These are phyloP conservation scores for Gobio occitaniae DNA, from an alignment of 2,797 vertebrate genomes.

Conservation along the genomic window DNA sequence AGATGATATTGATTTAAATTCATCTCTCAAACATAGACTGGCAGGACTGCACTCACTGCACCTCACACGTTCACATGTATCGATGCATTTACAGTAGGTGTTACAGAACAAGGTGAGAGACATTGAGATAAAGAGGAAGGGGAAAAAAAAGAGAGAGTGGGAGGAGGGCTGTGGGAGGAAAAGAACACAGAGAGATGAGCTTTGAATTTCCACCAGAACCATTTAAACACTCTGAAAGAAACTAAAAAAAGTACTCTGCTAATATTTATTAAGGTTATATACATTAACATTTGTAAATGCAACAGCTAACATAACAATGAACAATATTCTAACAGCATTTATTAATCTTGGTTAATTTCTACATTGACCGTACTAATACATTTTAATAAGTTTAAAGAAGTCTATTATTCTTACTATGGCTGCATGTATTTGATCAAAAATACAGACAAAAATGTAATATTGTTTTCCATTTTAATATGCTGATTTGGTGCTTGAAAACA, in stretches of 20 bases:
- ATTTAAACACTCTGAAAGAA: not conserved
- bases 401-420: not conserved
- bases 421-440: not conserved
- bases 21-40: constrained; percentile 66
- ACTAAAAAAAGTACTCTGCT: not conserved
- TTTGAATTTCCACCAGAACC: constrained; percentile 5
- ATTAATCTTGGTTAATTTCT: not conserved
- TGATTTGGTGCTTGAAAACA: not conserved
- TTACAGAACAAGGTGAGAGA: constrained; percentile 30
- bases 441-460: not conserved
- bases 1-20: constrained; percentile 73
- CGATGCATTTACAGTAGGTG: constrained; percentile 54
- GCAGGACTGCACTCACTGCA: constrained; percentile 57
- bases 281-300: not conserved
- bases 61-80: constrained; percentile 57
- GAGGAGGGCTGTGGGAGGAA: not conserved
- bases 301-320: not conserved
- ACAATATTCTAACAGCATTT: not conserved
- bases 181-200: constrained; percentile 4
- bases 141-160: constrained; percentile 15
- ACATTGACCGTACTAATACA: not conserved
- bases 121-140: constrained; percentile 25
- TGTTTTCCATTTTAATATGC: not conserved
- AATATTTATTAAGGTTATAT: not conserved
- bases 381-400: not conserved